Conservation (phyloP, 2,797 vertebrate genomes). For the Oophaga sylvatica region DNA sequence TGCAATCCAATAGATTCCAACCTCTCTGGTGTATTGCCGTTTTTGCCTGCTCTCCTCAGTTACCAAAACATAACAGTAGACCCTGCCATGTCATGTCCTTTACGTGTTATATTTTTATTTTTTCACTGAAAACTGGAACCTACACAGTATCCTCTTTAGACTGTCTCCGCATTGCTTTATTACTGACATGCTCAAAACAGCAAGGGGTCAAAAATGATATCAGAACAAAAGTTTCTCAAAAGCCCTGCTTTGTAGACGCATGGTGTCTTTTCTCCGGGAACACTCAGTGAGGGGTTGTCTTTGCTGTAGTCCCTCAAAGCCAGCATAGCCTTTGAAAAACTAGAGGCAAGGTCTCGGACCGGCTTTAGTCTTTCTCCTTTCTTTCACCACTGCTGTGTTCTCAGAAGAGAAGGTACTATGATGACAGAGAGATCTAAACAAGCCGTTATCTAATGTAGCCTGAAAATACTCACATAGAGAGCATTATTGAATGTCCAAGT, state of each 20-base stretch:
- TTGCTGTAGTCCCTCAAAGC: constrained; percentile 50
- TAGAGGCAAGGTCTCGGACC: constrained; percentile 18
- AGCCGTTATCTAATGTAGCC: constrained; percentile 19
- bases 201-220: constrained; percentile 5
- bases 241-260: constrained; percentile 17
- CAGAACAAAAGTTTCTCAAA: constrained; percentile 20
- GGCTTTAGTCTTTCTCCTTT: background rate
- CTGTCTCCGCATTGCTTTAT: background rate
- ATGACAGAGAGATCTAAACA: constrained; percentile 31
- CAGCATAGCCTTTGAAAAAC: constrained; percentile 33
- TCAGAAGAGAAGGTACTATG: constrained; percentile 5
- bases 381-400: background rate
- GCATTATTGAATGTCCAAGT: constrained; percentile 15
- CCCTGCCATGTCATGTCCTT: background rate
- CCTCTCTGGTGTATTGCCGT: too few species aligned
- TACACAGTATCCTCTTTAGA: background rate
- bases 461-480: background rate
- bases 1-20: too few species aligned
- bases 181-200: background rate
- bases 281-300: constrained; percentile 16
- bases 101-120: background rate
- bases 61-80: background rate
- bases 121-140: background rate
- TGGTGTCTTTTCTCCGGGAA: background rate
- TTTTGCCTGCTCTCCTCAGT: too few species aligned